Conservation (phyloP, 2,888 invertebrate species). For the Spodoptera littoralis region DNA sequence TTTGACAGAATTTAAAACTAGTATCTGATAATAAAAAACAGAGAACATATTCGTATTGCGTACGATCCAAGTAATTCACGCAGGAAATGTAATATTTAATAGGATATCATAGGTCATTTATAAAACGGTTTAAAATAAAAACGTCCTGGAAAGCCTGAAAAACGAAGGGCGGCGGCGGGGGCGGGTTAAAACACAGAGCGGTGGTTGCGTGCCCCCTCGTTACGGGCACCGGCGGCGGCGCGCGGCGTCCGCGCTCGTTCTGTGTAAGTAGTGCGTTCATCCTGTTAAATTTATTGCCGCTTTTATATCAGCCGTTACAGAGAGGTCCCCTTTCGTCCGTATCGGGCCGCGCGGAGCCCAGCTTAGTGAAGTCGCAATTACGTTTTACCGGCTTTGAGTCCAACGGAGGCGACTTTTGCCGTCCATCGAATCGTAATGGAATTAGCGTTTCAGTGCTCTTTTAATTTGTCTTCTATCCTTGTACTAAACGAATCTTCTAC, state of each 20-base stretch:
- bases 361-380: slow-evolving; percentile 89
- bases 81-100: slow-evolving; percentile 35
- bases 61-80: too few relatives aligned
- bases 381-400: slow-evolving; percentile 87
- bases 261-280: slow-evolving; percentile 88
- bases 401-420: slow-evolving; percentile 86
- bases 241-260: slow-evolving; percentile 78
- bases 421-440: slow-evolving; percentile 88
- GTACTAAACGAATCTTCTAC: slow-evolving; percentile 79
- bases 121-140: slow-evolving; percentile 67
- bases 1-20: too few relatives aligned
- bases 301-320: slow-evolving; percentile 88
- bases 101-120: slow-evolving; percentile 52
- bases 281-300: slow-evolving; percentile 89
- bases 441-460: slow-evolving; percentile 87
- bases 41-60: too few relatives aligned
- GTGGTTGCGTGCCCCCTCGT: slow-evolving; percentile 81
- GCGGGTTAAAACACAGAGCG: slow-evolving; percentile 74
- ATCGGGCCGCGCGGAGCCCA: slow-evolving; percentile 85
- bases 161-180: slow-evolving; percentile 64
- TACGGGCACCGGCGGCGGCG: slow-evolving; percentile 77
- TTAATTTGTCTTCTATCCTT: slow-evolving; percentile 85
- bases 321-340: slow-evolving; percentile 86
- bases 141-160: slow-evolving; percentile 64
- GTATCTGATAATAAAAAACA: too few relatives aligned